Evolutionary conservation across 2,888 invertebrate species (phyloP), one percentile per base, ranked within the genome.

Genomic region (Erynnis tages): DNA sequence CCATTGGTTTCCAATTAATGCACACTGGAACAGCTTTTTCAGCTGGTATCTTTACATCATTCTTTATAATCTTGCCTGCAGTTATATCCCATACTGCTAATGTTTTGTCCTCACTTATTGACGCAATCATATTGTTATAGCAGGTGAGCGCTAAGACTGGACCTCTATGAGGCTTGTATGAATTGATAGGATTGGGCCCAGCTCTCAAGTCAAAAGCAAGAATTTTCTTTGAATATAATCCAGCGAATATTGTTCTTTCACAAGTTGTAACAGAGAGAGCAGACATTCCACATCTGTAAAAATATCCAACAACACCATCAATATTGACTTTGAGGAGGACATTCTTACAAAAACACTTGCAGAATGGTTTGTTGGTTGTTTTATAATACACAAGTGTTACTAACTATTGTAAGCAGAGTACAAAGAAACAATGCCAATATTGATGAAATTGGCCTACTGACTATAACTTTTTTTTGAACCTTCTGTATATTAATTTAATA

Each of bases 41-140:
- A 25, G 74, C 73, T 1, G 82, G 81, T 65, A 87, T 79, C 60
- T 79, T 80, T 4, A 87, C 67, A 61, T 82, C 76, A 62, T 58
- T 78, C 54, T 72, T 66, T 50, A 91, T 54, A 4, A 84, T 66
- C 67, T 83, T 85, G 13, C 90, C 83, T 27, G 91, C 89, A 43
- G 86, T 84, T 66, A 82, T 84, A 65, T 92, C 92, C 83, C 88
- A 92, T 27, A 92, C 70, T 21, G 90, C 87, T 56, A 92, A 75
- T 2, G 91, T 90, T 69, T 81, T 90, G 57, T 92, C 92, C 61
- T 92, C 92, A 59, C 92, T 92, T 1, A 91, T 82, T 13, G 92
- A 91, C 27, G 91, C 85, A 54, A 92, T 75, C 66, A 89, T 83
- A 57, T 90, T 77, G n/a, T 80, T 74, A 55, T 68, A 70, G 52